Conservation (phyloP, 2,797 vertebrate species). For the Ataeniobius toweri region DNA sequence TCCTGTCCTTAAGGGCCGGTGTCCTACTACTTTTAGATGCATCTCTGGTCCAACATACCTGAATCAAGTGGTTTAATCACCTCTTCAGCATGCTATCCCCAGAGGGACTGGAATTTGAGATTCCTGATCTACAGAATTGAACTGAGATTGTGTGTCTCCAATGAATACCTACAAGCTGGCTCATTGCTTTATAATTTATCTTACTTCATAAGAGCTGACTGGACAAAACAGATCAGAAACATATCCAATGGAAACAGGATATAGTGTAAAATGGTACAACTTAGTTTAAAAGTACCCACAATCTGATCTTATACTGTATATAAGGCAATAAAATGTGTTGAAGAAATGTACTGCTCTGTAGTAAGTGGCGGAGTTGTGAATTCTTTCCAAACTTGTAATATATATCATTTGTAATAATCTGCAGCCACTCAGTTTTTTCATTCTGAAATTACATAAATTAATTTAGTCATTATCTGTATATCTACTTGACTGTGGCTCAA, state of each 20-base stretch:
- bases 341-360: neutral
- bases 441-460: neutral
- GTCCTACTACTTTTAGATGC: too few species aligned
- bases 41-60: too few species aligned
- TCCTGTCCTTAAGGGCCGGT: too few species aligned
- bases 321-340: neutral
- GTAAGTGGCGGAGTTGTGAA: neutral
- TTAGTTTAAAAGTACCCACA: neutral
- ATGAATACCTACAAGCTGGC: neutral
- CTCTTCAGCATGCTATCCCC: neutral
- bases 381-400: neutral
- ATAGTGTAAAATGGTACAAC: neutral
- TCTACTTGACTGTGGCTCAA: neutral
- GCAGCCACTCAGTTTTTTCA: neutral
- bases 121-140: neutral
- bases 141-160: neutral
- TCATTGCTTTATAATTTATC: neutral
- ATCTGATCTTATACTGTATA: neutral
- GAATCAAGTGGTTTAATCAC: neutral
- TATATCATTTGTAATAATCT: neutral
- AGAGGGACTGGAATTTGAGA: neutral
- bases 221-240: neutral
- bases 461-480: neutral
- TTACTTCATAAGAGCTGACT: neutral
- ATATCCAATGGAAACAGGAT: neutral